These are phyloP conservation scores for Luscinia megarhynchos DNA, from an alignment of 2,797 vertebrate genomes.

Conservation along the genomic window DNA sequence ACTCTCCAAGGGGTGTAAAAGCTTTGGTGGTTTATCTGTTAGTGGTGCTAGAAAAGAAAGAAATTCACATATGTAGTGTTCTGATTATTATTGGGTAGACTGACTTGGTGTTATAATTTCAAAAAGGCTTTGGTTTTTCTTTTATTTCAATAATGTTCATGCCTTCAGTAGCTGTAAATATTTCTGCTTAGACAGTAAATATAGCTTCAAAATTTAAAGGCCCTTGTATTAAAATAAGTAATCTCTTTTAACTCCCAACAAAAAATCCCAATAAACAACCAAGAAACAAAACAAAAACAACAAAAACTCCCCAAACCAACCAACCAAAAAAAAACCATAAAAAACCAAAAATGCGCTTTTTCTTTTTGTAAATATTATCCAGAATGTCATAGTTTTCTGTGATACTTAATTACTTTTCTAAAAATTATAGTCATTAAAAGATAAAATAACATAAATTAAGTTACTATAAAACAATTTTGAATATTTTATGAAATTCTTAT, in stretches of 20 bases:
- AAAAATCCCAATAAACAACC: neutral
- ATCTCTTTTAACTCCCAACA: neutral
- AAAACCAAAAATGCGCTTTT: neutral
- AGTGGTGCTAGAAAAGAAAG: constrained; percentile 87
- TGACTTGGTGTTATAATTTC: neutral
- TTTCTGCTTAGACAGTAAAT: neutral
- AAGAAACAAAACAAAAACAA: neutral
- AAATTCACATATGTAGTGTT: constrained; percentile 48
- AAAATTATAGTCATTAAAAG: neutral
- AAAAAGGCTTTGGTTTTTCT: neutral
- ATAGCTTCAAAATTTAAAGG: neutral
- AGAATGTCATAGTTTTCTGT: neutral
- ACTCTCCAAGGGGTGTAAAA: constrained; percentile 91
- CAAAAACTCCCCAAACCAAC: neutral
- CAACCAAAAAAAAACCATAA: neutral
- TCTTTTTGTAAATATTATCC: neutral
- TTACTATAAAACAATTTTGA: neutral
- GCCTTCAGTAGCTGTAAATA: neutral
- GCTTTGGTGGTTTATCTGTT: constrained; percentile 97
- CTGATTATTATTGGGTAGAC: neutral
- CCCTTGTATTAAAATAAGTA: neutral
- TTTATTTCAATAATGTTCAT: neutral
- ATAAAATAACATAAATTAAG: neutral
- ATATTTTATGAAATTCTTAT: neutral
- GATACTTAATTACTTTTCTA: neutral